Conservation (phyloP, 2,797 vertebrate genomes). For the Enteromius mattozi region DNA sequence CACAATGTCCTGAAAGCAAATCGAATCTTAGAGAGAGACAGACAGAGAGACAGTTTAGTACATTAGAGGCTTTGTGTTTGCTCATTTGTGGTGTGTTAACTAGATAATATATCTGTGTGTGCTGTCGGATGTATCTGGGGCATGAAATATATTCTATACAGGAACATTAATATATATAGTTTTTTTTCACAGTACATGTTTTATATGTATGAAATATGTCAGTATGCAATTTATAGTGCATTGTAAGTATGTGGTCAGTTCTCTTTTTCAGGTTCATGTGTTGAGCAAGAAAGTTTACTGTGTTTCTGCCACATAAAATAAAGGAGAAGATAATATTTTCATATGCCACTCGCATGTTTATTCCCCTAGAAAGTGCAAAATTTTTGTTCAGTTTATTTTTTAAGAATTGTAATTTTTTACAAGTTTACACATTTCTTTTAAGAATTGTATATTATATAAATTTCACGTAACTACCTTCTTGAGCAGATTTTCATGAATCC, state of each 20-base stretch:
- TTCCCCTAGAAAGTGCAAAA: background rate
- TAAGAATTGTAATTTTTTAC: background rate
- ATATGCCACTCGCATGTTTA: background rate
- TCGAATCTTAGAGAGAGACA: background rate
- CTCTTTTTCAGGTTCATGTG: background rate
- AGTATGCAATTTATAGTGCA: background rate
- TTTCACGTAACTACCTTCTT: background rate
- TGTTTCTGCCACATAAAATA: background rate
- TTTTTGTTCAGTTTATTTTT: background rate
- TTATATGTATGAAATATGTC: background rate
- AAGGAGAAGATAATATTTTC: background rate
- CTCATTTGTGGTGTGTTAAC: slow-evolving; percentile 23
- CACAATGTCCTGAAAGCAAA: slow-evolving; percentile 39
- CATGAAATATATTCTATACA: background rate
- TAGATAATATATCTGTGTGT: slow-evolving; percentile 28
- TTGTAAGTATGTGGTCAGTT: background rate
- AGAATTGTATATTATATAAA: background rate
- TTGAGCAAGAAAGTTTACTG: background rate
- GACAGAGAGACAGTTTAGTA: slow-evolving; percentile 25
- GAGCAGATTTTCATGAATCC: background rate
- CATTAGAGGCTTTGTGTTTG: slow-evolving; percentile 32
- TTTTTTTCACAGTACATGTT: background rate
- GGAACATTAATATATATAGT: background rate
- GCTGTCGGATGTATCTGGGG: background rate
- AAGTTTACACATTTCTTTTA: background rate